Evolutionary conservation across 2,113 vertebrate genomes (phyloP), one percentile per base, ranked within the genome.

Genomic region (Sebastes fasciatus): DNA sequence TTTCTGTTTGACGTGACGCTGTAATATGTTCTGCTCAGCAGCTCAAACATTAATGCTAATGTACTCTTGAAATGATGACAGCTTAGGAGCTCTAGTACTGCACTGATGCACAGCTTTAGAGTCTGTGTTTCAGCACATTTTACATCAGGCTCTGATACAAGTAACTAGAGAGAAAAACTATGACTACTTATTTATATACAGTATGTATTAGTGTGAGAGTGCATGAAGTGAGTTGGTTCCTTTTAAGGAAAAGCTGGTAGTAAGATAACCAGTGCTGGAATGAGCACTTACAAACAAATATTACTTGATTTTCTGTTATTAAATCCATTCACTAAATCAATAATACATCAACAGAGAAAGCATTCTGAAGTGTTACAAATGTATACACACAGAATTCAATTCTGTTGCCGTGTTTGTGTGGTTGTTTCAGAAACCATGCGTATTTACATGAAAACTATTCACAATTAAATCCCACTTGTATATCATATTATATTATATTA

Each of bases 31-130:
- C 16, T 63, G 54, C 21, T 4, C 14, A 19, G 23, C 45, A 12
- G 48, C n/a, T 45, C 14, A 45, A 52, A 79, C 21, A 63, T 55
- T 52, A 48, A 62, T 70, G 17, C 34, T 49, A 34, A 69, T 51
- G 16, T 60, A 23, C 11, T 57, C 5, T 19, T 14, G 11, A 43
- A 13, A 40, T 48, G 7, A 6, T 11, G n/a, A 70, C 17, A 48
- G 43, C 42, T 10, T 46, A 10, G 21, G 13, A 4, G 34, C 57
- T 26, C 2, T 49, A 4, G 4, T 14, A 14, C 4, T 60, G 40
- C 12, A 34, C 4, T 49, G 23, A 40, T 40, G n/a, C 61, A 54
- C 23, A 8, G 11, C 23, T 48, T 17, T 9, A 16, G 63, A 9
- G 19, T 12, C 3, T 45, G 64, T 48, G 34, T 55, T 51, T 62